Percentiles rank a stretch among this genome's conserved stretches.
These are phyloP conservation scores for Rhizomys pruinosus DNA, from an alignment of 2,113 vertebrate species.

Conservation along the genomic window DNA sequence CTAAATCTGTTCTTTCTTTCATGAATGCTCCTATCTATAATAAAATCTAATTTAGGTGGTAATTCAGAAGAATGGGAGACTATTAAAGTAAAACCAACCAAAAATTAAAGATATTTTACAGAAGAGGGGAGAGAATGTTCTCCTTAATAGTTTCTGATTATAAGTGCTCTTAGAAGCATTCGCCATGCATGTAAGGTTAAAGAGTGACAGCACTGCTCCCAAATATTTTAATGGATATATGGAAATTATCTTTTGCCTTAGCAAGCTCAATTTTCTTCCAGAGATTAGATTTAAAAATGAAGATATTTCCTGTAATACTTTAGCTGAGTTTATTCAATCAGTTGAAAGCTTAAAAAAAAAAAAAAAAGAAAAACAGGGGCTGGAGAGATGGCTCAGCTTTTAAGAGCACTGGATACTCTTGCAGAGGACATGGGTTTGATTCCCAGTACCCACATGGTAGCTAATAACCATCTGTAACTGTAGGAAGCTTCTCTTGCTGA, in stretches of 20 bases:
- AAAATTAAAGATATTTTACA: constrained; percentile 48
- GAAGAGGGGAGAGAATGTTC: not conserved
- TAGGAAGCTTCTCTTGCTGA: too few relatives aligned
- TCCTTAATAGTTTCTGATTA: not conserved
- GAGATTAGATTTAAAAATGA: constrained; percentile 22
- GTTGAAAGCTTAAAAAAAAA: not conserved
- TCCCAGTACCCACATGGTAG: too few relatives aligned
- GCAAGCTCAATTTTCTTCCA: constrained; percentile 14
- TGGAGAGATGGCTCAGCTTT: too few relatives aligned
- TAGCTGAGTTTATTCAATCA: not conserved
- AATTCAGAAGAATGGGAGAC: constrained; percentile 43
- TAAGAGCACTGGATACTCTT: too few relatives aligned
- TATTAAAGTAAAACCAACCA: constrained; percentile 61
- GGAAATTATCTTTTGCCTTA: not conserved
- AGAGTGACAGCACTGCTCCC: not conserved
- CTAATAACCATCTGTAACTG: too few relatives aligned
- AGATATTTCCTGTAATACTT: not conserved
- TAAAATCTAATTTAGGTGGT: constrained; percentile 58
- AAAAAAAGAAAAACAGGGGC: too few relatives aligned
- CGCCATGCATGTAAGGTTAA: not conserved
- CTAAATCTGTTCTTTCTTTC: constrained; percentile 51
- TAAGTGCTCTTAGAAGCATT: not conserved
- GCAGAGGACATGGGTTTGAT: too few relatives aligned
- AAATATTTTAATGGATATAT: not conserved
- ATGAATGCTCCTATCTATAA: not conserved